Percentiles rank a stretch among this genome's conserved stretches.
Evolutionary conservation across 2,888 invertebrate species (phyloP).

Genomic region (Leptopilina drosophilae): DNA sequence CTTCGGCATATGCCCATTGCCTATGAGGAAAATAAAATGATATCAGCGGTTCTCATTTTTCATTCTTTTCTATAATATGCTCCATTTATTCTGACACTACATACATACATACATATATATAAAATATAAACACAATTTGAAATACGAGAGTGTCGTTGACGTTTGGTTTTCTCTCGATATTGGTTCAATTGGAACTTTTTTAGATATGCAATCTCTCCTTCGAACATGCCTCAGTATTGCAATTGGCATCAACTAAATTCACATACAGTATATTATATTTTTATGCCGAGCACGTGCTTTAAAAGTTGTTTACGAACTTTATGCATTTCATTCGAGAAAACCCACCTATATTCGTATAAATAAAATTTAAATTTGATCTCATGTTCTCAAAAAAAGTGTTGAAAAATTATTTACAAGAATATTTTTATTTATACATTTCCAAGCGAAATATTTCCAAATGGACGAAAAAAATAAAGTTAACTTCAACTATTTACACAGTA

Average conservation of each 20-base stretch:
- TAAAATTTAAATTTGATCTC: too few species aligned
- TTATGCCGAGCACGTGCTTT: conserved; percentile 24
- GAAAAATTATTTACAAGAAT: too few species aligned
- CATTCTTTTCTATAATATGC: not conserved
- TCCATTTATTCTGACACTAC: conserved; percentile 7
- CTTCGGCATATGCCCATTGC: conserved; percentile 16
- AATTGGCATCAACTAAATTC: conserved; percentile 3
- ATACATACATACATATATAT: too few species aligned
- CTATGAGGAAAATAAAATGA: conserved; percentile 29
- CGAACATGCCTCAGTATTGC: conserved; percentile 19
- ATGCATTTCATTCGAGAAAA: conserved; percentile 2
- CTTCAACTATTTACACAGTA: too few species aligned
- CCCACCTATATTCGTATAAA: not conserved
- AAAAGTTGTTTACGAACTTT: conserved; percentile 33
- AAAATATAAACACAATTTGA: not conserved
- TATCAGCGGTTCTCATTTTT: conserved; percentile 29
- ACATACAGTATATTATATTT: not conserved
- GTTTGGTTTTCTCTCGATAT: not conserved
- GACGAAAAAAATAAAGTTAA: too few species aligned
- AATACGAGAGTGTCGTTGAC: conserved; percentile 10
- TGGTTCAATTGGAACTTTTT: conserved; percentile 24
- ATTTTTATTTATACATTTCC: too few species aligned
- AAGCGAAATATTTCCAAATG: too few species aligned
- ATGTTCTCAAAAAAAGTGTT: too few species aligned
- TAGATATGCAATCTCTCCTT: conserved; percentile 22